These are phyloP conservation scores for Thalassoma bifasciatum DNA, from an alignment of 2,113 vertebrate genomes.

Conservation along the genomic window DNA sequence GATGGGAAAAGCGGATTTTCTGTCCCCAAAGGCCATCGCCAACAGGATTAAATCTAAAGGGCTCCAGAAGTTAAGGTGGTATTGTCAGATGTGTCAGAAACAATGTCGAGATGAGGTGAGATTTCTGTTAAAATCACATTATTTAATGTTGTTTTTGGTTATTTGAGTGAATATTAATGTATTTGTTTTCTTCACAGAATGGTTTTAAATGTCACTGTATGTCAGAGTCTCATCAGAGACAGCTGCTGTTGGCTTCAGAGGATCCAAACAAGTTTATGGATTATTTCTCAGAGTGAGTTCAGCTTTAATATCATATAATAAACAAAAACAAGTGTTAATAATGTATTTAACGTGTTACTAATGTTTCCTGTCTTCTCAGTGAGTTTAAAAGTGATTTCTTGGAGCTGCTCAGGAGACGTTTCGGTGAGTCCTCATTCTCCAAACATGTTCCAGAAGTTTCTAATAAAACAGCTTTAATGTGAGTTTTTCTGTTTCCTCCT, in stretches of 20 bases:
- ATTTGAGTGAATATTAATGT: background rate
- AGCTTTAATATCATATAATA: fast-evolving
- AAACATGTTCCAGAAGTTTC: background rate
- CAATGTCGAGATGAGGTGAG: conserved; percentile 97
- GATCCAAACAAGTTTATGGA: conserved; percentile 96
- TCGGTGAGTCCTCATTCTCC: conserved; percentile 85
- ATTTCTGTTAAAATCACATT: fast-evolving
- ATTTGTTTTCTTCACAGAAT: conserved; percentile 83
- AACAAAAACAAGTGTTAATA: background rate
- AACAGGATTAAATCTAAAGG: conserved; percentile 98
- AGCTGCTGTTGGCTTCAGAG: conserved; percentile 96
- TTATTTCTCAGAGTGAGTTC: conserved; percentile 94
- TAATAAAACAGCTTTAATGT: background rate
- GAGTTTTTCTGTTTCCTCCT: background rate
- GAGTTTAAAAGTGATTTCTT: conserved; percentile 96
- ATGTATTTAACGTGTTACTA: background rate
- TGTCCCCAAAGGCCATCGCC: conserved; percentile 94
- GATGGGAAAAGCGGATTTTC: conserved; percentile 96
- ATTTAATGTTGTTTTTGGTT: fast-evolving
- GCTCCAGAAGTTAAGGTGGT: conserved; percentile 96
- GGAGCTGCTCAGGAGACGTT: conserved; percentile 92
- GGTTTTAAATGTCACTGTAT: conserved; percentile 99
- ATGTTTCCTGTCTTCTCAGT: conserved; percentile 73
- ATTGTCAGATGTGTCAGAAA: conserved; percentile 99
- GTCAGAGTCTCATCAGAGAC: conserved; percentile 98